These are phyloP conservation scores for Phataginus tetradactyla DNA, from an alignment of 2,797 vertebrate species.

Conservation along the genomic window DNA sequence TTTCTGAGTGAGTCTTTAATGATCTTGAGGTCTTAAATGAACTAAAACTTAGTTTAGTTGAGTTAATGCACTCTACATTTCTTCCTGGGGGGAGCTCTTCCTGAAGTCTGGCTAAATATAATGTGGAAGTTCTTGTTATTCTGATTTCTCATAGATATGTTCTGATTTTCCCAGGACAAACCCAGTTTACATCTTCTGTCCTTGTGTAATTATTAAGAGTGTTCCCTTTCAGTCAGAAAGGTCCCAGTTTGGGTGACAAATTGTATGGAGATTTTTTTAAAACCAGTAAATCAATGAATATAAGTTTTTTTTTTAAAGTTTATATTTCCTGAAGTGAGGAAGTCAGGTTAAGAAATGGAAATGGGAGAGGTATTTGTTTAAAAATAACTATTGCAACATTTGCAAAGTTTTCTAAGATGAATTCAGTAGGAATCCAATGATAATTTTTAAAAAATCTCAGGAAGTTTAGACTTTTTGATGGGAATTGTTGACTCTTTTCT, in stretches of 20 bases:
- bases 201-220: conserved; percentile 20
- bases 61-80: not conserved
- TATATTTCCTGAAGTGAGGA: conserved; percentile 34
- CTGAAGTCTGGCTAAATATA: not conserved
- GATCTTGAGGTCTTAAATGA: not conserved
- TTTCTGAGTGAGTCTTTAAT: conserved; percentile 14
- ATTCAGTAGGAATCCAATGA: conserved; percentile 65
- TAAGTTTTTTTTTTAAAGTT: conserved; percentile 38
- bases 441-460: conserved; percentile 48
- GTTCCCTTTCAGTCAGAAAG: not conserved
- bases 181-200: not conserved
- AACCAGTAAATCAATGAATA: not conserved
- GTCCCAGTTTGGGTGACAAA: not conserved
- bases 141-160: not conserved
- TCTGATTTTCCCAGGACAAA: not conserved
- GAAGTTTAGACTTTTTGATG: conserved; percentile 60
- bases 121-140: conserved; percentile 30
- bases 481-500: conserved; percentile 50
- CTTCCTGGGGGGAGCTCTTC: not conserved
- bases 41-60: not conserved
- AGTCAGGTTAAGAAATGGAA: conserved; percentile 45
- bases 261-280: not conserved
- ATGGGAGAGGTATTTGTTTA: conserved; percentile 47
- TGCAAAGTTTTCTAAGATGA: conserved; percentile 53
- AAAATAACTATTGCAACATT: conserved; percentile 68